Percentiles rank a stretch among this genome's conserved stretches.
Conservation (phyloP, 2,113 vertebrate species). For the Cyprinodon tularosa region DNA sequence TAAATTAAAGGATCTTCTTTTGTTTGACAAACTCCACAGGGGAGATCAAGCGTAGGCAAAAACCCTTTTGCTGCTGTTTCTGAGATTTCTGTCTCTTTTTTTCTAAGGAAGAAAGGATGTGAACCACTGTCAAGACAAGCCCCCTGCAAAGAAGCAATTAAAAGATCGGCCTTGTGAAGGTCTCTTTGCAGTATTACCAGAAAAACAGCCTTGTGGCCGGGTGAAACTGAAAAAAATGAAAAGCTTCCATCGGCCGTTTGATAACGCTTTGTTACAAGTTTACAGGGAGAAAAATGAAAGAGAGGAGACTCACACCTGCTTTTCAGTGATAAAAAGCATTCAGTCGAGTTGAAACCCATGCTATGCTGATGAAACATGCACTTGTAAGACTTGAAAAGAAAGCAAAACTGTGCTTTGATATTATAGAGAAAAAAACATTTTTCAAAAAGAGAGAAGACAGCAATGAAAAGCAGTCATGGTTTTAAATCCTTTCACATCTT, state of each 20-base stretch:
- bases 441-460: conserved; percentile 26
- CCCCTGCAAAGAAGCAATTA: conserved; percentile 84
- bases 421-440: conserved; percentile 28
- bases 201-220: conserved; percentile 54
- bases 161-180: conserved; percentile 80
- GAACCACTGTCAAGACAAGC: conserved; percentile 75
- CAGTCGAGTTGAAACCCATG: conserved; percentile 39
- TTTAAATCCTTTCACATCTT: conserved; percentile 40
- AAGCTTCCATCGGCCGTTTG: conserved; percentile 61
- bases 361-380: conserved; percentile 24
- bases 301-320: conserved; percentile 51
- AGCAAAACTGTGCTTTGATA: conserved; percentile 45
- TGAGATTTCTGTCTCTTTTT: conserved; percentile 61
- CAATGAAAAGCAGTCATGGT: conserved; percentile 25
- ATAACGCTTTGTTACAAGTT: conserved; percentile 58
- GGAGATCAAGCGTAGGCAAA: conserved; percentile 73
- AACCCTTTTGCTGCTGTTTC: conserved; percentile 74
- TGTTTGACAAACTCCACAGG: conserved; percentile 80
- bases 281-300: conserved; percentile 39
- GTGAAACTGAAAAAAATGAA: conserved; percentile 60
- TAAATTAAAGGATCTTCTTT: conserved; percentile 80
- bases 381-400: conserved; percentile 43
- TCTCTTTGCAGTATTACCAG: conserved; percentile 62
- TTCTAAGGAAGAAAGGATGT: conserved; percentile 59
- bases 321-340: conserved; percentile 54